Conservation (phyloP, 2,797 vertebrate species). For the Diplodus sargus region DNA sequence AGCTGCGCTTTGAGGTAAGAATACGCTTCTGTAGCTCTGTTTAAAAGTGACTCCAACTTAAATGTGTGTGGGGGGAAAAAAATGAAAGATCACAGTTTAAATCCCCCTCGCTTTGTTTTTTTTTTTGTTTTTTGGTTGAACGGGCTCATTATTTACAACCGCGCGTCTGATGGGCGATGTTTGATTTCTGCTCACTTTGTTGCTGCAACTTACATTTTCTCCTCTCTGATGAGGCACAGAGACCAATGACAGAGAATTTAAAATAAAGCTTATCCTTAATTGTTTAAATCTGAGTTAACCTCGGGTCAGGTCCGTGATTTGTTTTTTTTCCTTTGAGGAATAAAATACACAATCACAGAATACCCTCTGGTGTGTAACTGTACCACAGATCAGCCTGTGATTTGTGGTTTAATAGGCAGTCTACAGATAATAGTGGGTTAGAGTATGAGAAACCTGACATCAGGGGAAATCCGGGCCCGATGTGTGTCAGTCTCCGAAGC, state of each 20-base stretch:
- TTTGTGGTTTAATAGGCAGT: constrained; percentile 12
- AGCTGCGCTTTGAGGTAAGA: constrained; percentile 78
- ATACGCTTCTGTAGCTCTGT: constrained; percentile 16
- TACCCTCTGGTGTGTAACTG: neutral
- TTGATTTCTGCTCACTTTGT: constrained; percentile 58
- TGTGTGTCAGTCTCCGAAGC: constrained; percentile 71
- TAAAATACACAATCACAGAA: neutral
- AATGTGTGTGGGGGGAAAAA: neutral
- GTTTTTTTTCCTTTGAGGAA: neutral
- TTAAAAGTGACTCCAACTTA: constrained; percentile 51
- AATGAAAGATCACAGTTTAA: neutral
- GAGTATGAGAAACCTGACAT: constrained; percentile 52
- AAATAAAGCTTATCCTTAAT: neutral
- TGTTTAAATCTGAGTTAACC: constrained; percentile 30
- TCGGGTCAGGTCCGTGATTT: constrained; percentile 2
- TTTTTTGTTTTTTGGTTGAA: neutral
- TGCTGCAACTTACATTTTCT: constrained; percentile 55
- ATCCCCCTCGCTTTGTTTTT: neutral
- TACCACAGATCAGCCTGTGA: neutral
- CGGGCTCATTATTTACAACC: constrained; percentile 19
- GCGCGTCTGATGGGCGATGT: constrained; percentile 2
- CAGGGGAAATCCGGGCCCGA: constrained; percentile 32
- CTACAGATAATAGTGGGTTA: constrained; percentile 4
- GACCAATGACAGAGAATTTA: neutral
- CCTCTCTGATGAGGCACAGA: neutral